Base-by-base conservation (phyloP, 2,888 invertebrate species). In the Allolobophora icterica region DNA sequence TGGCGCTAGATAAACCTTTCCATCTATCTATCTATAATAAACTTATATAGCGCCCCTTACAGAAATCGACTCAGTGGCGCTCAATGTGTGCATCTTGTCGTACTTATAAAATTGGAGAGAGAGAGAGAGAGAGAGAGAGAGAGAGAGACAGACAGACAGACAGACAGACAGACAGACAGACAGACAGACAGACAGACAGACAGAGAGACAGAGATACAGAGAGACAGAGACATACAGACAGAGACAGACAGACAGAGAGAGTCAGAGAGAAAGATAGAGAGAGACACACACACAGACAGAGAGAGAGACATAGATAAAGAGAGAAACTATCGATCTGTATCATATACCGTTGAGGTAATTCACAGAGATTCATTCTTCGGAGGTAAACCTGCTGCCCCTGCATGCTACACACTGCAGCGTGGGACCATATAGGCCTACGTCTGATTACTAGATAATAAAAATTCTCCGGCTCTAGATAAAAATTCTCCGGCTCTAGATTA, bases 401-500 rank as follows among this genome's bases (percentile, higher is more conserved):
- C 24, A 1, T 71, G 30, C 71, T 71, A 8, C n/a, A 8, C 71
- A 71, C 30, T 15, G 24, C 52, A 30, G 8, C 71, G 30, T n/a
- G 8, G 5, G n/a, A 71, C 8, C 8, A n/a, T 8, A 71, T 30
- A n/a, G n/a, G 5, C n/a, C 71, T 71, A n/a, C 71, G 5, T 71
- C 71, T 71, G 71, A 71, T 71, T 71, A 71, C 71, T 13, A 71
- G 71, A 71, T n/a, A 71, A 71, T 71, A 71, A 71, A 71, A 52
- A 52, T 52, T 52, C 52, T 24, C 24, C 24, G 3, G 52, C 24
- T 21, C 52, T n/a, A 8, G n/a, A n/a, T 71, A n/a, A 45, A 45
- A 52, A 52, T 52, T 52, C 52, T 24, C 24, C 24, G 3, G 52
- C 24, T 21, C 52, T n/a, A 8, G n/a, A n/a, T 71, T n/a, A 71